Base-by-base conservation (phyloP, 1,140 invertebrate species). In the Hylaeus volcanicus region DNA sequence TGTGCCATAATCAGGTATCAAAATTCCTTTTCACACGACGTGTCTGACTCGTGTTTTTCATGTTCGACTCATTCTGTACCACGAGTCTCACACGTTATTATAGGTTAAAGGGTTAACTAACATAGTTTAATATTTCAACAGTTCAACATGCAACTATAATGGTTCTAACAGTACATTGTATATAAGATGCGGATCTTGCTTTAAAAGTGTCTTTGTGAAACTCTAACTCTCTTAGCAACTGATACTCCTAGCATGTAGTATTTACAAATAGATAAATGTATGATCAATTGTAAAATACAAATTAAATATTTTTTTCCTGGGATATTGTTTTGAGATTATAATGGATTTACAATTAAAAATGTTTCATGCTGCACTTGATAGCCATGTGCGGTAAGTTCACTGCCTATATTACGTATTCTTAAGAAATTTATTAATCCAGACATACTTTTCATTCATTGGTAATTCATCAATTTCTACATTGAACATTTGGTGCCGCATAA, bases 301-400 rank as follows among this genome's bases (percentile, higher is more conserved):
- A 79, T 11, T 65, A 51, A 41, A 64, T 64, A 66, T 48, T 51
- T 75, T 69, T 85, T 80, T 61, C 56, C n/a, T 79, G 37, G 65
- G 74, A 74, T 73, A 69, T 70, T 70, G 72, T 77, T 88, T 76
- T 86, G 79, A 87, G 86, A 86, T 88, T 82, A 84, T 92, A 93
- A 92, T 91, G 71, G 88, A 91, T 93, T 92, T 63, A 92, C 88
- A 75, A 90, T 91, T 89, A 74, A 88, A 78, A 84, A 92, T 93
- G 89, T 93, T 93, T 92, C 93, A 93, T 90, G 93, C 93, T 93
- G 92, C 93, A 39, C 88, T 91, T 86, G 87, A 89, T 89, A 93
- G 93, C 89, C 92, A 39, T 91, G 89, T 84, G 89, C 89, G 93
- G 93, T 93, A 87, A 93, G 92, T 86, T 15, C 2, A 11, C 5